Percentiles rank a stretch among this genome's conserved stretches.
phyloP scores from a whole-genome alignment of 1,140 invertebrate genomes.

The Physella acuta region DNA sequence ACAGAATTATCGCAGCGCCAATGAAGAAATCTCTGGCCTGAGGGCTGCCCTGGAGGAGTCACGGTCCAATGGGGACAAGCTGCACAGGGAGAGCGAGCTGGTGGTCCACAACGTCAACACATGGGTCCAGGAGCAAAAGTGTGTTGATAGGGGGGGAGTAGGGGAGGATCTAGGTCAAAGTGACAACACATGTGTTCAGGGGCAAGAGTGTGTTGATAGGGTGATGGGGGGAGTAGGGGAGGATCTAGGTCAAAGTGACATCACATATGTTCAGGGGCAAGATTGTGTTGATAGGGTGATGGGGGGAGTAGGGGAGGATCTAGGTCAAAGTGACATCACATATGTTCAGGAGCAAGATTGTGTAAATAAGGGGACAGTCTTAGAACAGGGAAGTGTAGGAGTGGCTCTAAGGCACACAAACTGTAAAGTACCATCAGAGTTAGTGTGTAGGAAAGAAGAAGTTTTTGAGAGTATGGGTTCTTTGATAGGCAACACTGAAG shows the following conservation, averaged over 20 bases:
- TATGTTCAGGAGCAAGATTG: neutral
- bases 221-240: neutral
- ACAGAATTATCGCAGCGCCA: conserved; percentile 53
- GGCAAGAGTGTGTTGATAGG: neutral
- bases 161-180: neutral
- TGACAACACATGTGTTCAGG: neutral
- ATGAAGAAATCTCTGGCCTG: conserved; percentile 54
- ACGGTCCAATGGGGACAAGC: conserved; percentile 53
- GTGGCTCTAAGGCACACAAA: neutral
- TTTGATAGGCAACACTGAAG: neutral
- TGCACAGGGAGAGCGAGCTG: conserved; percentile 58
- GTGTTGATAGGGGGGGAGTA: conserved; percentile 24
- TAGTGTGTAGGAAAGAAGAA: neutral
- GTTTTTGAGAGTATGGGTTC: conserved; percentile 20
- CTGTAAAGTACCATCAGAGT: too few species aligned
- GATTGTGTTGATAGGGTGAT: neutral
- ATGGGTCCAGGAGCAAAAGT: conserved; percentile 60
- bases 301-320: too few species aligned
- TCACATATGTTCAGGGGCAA: neutral
- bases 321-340: neutral
- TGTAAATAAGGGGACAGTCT: neutral
- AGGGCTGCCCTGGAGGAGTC: conserved; percentile 55
- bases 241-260: neutral
- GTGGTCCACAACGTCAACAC: conserved; percentile 60
- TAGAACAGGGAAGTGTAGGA: too few species aligned